These are phyloP conservation scores for Corythucha ciliata DNA, from an alignment of 2,888 invertebrate genomes.

Conservation along the genomic window DNA sequence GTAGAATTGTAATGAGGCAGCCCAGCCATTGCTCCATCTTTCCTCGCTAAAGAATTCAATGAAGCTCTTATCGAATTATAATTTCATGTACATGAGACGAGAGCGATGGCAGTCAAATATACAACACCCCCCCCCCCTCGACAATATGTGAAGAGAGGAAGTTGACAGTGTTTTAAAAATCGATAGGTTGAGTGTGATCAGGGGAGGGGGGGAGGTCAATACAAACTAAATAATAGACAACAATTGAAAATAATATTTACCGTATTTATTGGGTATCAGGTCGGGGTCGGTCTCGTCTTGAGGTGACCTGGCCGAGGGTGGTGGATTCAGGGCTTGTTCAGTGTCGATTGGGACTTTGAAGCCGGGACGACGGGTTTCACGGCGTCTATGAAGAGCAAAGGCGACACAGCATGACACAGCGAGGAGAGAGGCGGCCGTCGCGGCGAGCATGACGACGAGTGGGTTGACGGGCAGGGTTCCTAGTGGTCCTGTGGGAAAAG, in stretches of 20 bases:
- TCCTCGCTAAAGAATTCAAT: too few species aligned
- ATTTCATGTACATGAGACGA: too few species aligned
- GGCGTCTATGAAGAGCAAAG: conserved; percentile 58
- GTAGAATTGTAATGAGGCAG: too few species aligned
- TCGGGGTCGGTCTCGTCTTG: conserved; percentile 71
- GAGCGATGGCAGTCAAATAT: too few species aligned
- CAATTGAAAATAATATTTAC: conserved; percentile 43
- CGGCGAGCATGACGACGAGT: conserved; percentile 63
- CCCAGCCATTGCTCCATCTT: too few species aligned
- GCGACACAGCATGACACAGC: conserved; percentile 67
- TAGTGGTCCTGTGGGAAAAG: conserved; percentile 35
- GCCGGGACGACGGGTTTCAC: conserved; percentile 39
- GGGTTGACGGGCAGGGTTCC: conserved; percentile 53
- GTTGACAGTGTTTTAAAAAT: too few species aligned
- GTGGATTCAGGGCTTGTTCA: conserved; percentile 44
- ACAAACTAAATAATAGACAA: too few species aligned
- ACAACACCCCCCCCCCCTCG: too few species aligned
- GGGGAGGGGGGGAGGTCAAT: too few species aligned
- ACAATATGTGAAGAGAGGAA: too few species aligned
- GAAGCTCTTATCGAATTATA: too few species aligned
- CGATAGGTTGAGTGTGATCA: too few species aligned
- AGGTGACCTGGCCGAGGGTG: conserved; percentile 27
- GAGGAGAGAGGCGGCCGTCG: conserved; percentile 64
- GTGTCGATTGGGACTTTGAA: conserved; percentile 42
- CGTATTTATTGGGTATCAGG: conserved; percentile 79